Percentiles rank a stretch among this genome's conserved stretches.
Conservation (phyloP, 2,888 invertebrate genomes). For the Eumerus sabulonum region DNA sequence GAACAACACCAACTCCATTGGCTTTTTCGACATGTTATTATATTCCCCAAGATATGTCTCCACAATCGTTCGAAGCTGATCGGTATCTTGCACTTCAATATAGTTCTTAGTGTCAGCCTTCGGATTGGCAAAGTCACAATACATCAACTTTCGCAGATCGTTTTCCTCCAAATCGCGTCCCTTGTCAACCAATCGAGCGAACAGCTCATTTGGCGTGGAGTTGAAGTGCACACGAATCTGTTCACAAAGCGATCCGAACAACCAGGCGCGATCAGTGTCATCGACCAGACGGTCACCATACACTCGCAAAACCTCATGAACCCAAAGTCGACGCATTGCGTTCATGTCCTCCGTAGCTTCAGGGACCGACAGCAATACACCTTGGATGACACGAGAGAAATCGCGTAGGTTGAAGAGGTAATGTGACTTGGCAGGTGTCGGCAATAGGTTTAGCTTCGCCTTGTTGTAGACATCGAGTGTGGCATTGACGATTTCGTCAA, state of each 20-base stretch:
- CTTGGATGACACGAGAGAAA: constrained; percentile 95
- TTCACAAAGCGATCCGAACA: constrained; percentile 84
- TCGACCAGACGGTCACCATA: constrained; percentile 95
- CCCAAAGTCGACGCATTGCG: constrained; percentile 95
- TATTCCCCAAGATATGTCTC: constrained; percentile 94
- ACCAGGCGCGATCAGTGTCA: constrained; percentile 89
- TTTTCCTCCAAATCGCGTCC: constrained; percentile 83
- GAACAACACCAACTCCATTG: constrained; percentile 96
- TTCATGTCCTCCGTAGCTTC: constrained; percentile 92
- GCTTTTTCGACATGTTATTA: constrained; percentile 97
- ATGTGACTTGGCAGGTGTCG: constrained; percentile 95
- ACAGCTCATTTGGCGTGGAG: constrained; percentile 85
- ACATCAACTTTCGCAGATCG: constrained; percentile 91
- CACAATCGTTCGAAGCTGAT: constrained; percentile 88
- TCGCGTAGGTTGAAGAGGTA: constrained; percentile 97
- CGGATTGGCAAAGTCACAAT: constrained; percentile 97
- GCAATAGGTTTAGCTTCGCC: constrained; percentile 89
- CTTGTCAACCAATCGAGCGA: constrained; percentile 82
- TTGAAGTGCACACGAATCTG: constrained; percentile 83
- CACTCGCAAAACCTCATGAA: constrained; percentile 94
- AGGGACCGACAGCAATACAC: constrained; percentile 93
- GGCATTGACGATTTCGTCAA: constrained; percentile 91
- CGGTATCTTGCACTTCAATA: constrained; percentile 91
- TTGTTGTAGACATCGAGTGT: constrained; percentile 93
- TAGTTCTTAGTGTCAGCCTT: constrained; percentile 94